Percentiles rank a stretch among this genome's conserved stretches.
These are phyloP conservation scores for Caenorhabditis elegans DNA, from an alignment of 1,140 invertebrate genomes.

Conservation along the genomic window WBcel235 BX284605.5:20895001-20895500, in stretches of 20 bases:
- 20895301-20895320: conserved; percentile 95
- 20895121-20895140: conserved; percentile 93
- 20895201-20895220: conserved; percentile 95
- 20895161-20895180: conserved; percentile 87
- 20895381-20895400: conserved; percentile 83
- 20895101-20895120: conserved; percentile 92
- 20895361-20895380: conserved; percentile 69
- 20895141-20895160: conserved; percentile 98
- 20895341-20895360: conserved; percentile 66
- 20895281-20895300: conserved; percentile 97
- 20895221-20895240: conserved; percentile 87
- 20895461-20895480: conserved; percentile 94
- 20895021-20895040: conserved; percentile 94
- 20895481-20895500: conserved; percentile 91
- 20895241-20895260: conserved; percentile 94
- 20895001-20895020: conserved; percentile 98
- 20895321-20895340: conserved; percentile 75
- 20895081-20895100: conserved; percentile 93
- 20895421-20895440: conserved; percentile 92
- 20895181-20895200: conserved; percentile 91
- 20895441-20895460: conserved; percentile 91
- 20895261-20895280: conserved; percentile 92
- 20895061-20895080: conserved; percentile 91
- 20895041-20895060: conserved; percentile 95
- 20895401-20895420: conserved; percentile 64